Conservation (phyloP, 2,113 vertebrate genomes). For the Drymodes brunneopygia region DNA sequence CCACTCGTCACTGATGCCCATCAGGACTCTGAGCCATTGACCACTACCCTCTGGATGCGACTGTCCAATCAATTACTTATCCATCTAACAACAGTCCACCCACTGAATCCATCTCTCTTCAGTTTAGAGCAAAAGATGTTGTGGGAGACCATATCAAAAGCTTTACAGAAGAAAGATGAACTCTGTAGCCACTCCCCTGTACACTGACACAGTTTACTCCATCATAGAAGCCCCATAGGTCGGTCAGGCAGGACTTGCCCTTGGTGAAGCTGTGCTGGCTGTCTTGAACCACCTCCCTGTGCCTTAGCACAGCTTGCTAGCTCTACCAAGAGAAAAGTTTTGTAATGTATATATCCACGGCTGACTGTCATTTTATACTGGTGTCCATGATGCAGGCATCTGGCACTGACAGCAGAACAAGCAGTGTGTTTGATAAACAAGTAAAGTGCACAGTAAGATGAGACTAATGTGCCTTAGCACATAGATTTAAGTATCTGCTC, state of each 20-base stretch:
- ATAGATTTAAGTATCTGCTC: neutral
- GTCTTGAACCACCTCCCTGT: neutral
- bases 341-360: rapidly evolving
- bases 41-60: neutral
- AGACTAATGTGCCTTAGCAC: rapidly evolving
- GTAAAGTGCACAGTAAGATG: neutral
- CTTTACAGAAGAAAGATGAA: neutral
- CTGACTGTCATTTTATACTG: neutral
- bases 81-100: neutral
- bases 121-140: neutral
- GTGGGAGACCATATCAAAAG: rapidly evolving
- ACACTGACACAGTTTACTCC: neutral
- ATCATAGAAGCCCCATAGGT: neutral
- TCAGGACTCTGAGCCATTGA: neutral
- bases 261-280: neutral
- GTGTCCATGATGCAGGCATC: neutral
- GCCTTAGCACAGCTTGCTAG: neutral
- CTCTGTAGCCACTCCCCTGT: neutral
- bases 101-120: neutral
- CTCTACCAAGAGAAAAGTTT: neutral
- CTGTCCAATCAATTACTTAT: neutral
- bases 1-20: neutral
- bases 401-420: neutral
- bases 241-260: neutral
- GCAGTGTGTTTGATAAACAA: neutral